Evolutionary conservation across 2,113 vertebrate genomes (phyloP).

Genomic region (Okapia johnstoni): DNA sequence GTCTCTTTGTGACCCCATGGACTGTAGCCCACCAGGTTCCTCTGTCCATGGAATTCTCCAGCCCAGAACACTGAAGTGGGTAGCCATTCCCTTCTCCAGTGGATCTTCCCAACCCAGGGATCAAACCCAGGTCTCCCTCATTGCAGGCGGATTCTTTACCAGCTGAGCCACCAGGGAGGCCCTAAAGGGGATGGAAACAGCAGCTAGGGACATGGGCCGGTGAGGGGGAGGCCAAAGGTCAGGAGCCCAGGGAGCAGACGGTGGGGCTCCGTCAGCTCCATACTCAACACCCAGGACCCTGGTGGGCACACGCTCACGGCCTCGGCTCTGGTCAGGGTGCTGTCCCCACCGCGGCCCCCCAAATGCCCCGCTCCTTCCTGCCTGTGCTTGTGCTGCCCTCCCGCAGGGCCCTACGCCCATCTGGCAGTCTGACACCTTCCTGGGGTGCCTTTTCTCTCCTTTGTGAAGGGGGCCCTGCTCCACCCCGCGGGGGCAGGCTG

Average conservation of each 20-base stretch:
- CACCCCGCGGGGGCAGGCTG: accelerated
- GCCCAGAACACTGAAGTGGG: background rate
- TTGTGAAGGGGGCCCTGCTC: background rate
- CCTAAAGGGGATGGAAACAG: background rate
- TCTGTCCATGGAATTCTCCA: background rate
- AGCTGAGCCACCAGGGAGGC: background rate
- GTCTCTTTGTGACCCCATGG: background rate
- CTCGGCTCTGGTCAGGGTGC: background rate
- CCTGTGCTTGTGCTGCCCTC: accelerated
- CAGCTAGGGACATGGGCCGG: background rate
- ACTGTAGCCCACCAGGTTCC: background rate
- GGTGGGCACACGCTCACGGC: accelerated
- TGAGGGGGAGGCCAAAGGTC: too few relatives aligned
- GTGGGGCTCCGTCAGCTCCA: background rate
- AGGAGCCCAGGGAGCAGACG: background rate
- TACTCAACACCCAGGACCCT: background rate
- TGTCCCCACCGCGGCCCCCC: background rate
- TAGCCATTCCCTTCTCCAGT: background rate
- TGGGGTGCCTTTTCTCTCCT: background rate
- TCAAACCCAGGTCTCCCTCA: background rate
- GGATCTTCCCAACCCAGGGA: background rate
- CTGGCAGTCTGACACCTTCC: background rate
- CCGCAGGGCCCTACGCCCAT: background rate
- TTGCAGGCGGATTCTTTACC: background rate
- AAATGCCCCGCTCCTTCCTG: background rate